These are phyloP conservation scores for Pachycephus smyrnensis DNA, from an alignment of 2,888 invertebrate species.

Conservation along the genomic window DNA sequence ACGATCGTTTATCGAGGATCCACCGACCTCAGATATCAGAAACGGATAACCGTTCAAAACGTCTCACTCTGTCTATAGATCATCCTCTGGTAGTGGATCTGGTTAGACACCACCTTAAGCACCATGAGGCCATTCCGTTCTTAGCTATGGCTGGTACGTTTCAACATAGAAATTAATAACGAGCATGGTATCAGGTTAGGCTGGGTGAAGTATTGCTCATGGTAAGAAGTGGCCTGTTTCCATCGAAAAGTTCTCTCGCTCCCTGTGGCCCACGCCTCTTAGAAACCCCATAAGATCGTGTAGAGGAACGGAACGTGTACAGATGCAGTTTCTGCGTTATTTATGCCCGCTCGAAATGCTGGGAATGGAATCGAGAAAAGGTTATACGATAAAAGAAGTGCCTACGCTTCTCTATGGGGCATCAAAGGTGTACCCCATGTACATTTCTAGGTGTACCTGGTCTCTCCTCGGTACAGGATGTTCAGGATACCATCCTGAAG, in stretches of 20 bases:
- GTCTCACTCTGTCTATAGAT: constrained; percentile 65
- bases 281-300: background rate
- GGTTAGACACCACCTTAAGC: background rate
- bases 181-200: constrained; percentile 34
- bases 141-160: constrained; percentile 25
- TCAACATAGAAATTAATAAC: constrained; percentile 59
- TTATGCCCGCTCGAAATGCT: background rate
- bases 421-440: background rate
- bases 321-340: constrained; percentile 7
- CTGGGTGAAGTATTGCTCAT: constrained; percentile 25
- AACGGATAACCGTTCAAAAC: constrained; percentile 64
- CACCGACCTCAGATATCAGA: constrained; percentile 51
- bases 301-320: background rate
- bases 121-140: constrained; percentile 41
- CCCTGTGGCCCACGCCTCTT: constrained; percentile 1
- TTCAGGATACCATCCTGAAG: background rate
- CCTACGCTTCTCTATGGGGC: background rate
- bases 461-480: background rate
- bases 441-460: background rate
- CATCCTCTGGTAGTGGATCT: constrained; percentile 37
- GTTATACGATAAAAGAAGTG: background rate
- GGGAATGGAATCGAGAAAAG: background rate
- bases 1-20: constrained; percentile 60
- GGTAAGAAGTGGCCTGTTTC: constrained; percentile 46
- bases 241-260: constrained; percentile 9